Evolutionary conservation across 2,888 invertebrate species (phyloP), one percentile per base, ranked within the genome.

Genomic region (Dasypogon diadema): DNA sequence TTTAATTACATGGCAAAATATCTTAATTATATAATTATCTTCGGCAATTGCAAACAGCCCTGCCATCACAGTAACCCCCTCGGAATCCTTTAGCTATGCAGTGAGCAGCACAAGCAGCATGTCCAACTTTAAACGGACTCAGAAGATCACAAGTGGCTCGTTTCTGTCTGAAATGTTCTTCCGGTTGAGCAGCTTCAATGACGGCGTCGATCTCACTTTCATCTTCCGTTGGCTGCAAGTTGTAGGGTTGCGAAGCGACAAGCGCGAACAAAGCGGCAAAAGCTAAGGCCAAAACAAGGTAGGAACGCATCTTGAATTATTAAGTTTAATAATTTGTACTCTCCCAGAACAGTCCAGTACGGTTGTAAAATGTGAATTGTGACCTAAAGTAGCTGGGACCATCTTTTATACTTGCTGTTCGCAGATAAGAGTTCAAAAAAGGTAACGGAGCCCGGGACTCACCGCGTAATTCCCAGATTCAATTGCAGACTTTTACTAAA

Each of bases 61-160:
- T 79, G 1, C 74, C 56, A 78, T 82, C 80, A 48, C 83, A 83
- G 73, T 81, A 81, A 48, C 84, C 84, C 21, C 84, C 84, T 10
- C 68, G 78, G 78, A 76, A 81, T 58, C 83, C 80, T 30, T 73
- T 73, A 1, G 75, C 75, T 2, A 84, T 75, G 70, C 85, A 85
- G 74, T 84, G 82, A 5, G 80, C 80, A 12, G 82, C 84, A 79
- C 84, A 85, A 42, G 83, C 83, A 6, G 83, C 79, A 77, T 84
- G 81, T 42, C 83, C 83, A 3, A 84, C 55, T 1, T 74, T 74
- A n/a, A 76, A 75, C 0, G 60, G 48, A 72, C 82, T 81, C 12
- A 83, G 74, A 1, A 85, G 79, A 78, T 84, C 85, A 75, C 85
- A 85, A 5, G 85, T 84, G 5, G 81, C 80, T 77, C 85, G 76